phyloP scores from a whole-genome alignment of 1,140 invertebrate species.

The Pseudoatta argentina region DNA sequence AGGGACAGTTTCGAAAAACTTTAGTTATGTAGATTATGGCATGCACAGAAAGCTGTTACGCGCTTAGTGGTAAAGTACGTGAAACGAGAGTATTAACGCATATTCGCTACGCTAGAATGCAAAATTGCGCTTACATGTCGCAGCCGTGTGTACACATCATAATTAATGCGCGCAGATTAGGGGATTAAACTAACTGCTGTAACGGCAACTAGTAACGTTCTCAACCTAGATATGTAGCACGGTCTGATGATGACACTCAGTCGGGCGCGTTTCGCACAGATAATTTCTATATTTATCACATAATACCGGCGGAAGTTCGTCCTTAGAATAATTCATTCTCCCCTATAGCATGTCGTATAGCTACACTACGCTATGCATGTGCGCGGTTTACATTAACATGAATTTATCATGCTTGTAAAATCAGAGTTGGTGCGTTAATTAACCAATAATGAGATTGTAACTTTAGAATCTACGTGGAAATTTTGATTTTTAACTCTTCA shows the following conservation, averaged over 20 bases:
- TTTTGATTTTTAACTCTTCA: constrained; percentile 1
- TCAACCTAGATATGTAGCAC: constrained; percentile 47
- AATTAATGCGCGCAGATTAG: constrained; percentile 61
- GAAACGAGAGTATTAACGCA: constrained; percentile 55
- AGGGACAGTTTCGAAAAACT: not conserved
- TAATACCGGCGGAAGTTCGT: constrained; percentile 40
- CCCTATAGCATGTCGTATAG: not conserved
- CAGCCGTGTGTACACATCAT: constrained; percentile 53
- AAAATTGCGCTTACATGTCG: constrained; percentile 61
- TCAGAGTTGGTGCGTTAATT: not conserved
- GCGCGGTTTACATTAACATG: not conserved
- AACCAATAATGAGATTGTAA: not conserved
- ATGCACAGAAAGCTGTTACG: constrained; percentile 26
- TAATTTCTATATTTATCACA: constrained; percentile 63
- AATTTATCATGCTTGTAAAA: constrained; percentile 8
- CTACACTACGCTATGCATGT: not conserved
- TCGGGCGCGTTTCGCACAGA: constrained; percentile 28
- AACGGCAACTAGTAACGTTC: constrained; percentile 57
- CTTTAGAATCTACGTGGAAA: not conserved
- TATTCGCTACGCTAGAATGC: constrained; percentile 49
- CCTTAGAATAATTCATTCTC: constrained; percentile 54
- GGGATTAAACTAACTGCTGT: constrained; percentile 60
- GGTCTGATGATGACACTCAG: constrained; percentile 56
- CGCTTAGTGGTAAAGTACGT: constrained; percentile 28
- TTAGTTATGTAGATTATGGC: not conserved